Conservation (phyloP, 2,888 invertebrate genomes). For the Operophtera brumata region DNA sequence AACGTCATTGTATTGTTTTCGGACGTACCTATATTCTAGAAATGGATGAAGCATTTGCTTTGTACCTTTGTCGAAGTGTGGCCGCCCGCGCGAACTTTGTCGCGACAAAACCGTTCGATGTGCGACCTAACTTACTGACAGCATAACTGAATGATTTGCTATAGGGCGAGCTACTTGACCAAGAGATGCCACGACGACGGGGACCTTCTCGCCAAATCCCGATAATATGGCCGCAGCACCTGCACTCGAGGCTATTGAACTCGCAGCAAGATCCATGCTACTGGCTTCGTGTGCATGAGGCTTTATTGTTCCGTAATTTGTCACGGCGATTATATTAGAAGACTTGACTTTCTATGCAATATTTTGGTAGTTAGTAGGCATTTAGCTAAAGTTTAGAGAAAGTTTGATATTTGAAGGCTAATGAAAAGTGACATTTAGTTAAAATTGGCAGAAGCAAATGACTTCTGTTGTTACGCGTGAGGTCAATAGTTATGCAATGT, state of each 20-base stretch:
- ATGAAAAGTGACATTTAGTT: conserved; percentile 16
- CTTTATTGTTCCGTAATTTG: conserved; percentile 54
- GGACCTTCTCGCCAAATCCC: no score
- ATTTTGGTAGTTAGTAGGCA: conserved; percentile 25
- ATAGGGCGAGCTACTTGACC: no score
- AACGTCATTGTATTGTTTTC: no score
- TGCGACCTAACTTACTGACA: no score
- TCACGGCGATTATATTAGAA: conserved; percentile 52
- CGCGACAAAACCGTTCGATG: no score
- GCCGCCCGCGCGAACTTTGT: no score
- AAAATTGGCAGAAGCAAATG: conserved; percentile 12
- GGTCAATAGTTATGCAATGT: conserved; percentile 11
- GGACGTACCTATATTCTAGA: no score
- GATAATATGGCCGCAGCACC: no score
- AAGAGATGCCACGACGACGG: no score
- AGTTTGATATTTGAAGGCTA: conserved; percentile 17
- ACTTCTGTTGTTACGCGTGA: conserved; percentile 19
- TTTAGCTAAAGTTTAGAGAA: conserved; percentile 29
- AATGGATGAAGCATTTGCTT: no score
- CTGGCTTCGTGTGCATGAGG: conserved; percentile 6
- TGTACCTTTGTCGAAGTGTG: no score
- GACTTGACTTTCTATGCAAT: conserved; percentile 43
- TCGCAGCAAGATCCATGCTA: conserved; percentile 4
- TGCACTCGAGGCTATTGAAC: conserved; percentile 3
- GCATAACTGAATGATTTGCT: no score